Base-by-base conservation (phyloP, 2,113 vertebrate genomes). In the Isichthys henryi region DNA sequence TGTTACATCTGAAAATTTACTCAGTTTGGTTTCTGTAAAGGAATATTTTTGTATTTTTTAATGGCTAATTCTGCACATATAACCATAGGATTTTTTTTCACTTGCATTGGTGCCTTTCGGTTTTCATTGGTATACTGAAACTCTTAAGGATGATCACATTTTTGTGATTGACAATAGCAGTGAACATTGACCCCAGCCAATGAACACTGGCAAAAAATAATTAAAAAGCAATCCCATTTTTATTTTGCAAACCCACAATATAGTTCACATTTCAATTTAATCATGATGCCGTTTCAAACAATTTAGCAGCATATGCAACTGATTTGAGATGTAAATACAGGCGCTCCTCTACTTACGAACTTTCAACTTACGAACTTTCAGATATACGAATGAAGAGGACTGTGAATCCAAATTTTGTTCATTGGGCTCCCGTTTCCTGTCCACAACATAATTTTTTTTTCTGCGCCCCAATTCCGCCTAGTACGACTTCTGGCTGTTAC, bases 211-310 rank as follows among this genome's bases (percentile, higher is more conserved):
- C n/a, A 50, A 50, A 86, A 43, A 86, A 50, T 49, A n/a, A 46
- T 48, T 46, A 49, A 49, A 27, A 86, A 86, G 6, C 45, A 49
- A 50, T 48, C 23, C 48, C 83, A 86, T 48, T 27, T 85, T 49
- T 49, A 48, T 48, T 86, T 86, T 85, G 82, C 46, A 49, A 86
- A 49, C 83, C 83, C 45, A 49, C 46, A 86, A 43, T 86, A 86
- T 19, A 50, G 48, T 46, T 49, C n/a, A 48, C n/a, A 49, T 86
- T 86, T 86, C 48, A 86, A 43, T 43, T 35, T 43, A 85, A 87
- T 52, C 46, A 56, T 87, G 13, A 87, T 87, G 50, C 86, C 58
- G 52, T 27, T 58, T 87, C 31, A 53, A 35, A 53, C 48, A 87
- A 87, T 17, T 53, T 56, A 39, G 50, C 86, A 52, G 49, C 50